A percentile compares a stretch with the other conserved stretches of the same genome.
These are phyloP conservation scores for Girardinichthys multiradiatus DNA, from an alignment of 2,113 vertebrate species.

Conservation along the genomic window DNA sequence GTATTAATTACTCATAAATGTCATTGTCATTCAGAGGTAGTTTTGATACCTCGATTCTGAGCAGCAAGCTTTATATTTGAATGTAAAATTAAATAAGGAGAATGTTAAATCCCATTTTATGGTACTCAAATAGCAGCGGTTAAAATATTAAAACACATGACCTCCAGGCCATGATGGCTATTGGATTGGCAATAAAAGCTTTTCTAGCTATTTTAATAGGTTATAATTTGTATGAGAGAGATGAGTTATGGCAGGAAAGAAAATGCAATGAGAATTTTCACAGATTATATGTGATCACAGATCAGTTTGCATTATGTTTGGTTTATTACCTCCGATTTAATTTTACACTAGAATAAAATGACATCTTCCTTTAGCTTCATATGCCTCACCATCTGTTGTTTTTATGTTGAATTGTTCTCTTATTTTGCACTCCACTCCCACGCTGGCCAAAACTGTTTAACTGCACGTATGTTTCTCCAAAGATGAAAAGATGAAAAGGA, in stretches of 20 bases:
- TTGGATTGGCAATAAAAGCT: constrained; percentile 57
- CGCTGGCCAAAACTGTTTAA: constrained; percentile 36
- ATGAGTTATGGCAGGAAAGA: constrained; percentile 24
- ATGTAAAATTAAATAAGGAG: constrained; percentile 59
- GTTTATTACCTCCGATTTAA: constrained; percentile 45
- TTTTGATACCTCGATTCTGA: constrained; percentile 46
- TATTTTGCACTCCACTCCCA: constrained; percentile 23
- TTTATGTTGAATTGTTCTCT: constrained; percentile 32
- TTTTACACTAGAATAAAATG: constrained; percentile 30
- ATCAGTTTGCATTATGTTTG: constrained; percentile 34
- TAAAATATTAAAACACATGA: constrained; percentile 71
- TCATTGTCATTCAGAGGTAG: constrained; percentile 38
- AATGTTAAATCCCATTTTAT: constrained; percentile 61
- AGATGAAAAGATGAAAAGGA: constrained; percentile 55
- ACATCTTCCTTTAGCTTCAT: background rate
- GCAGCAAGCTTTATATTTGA: constrained; percentile 20
- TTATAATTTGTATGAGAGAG: constrained; percentile 63
- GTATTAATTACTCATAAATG: constrained; percentile 63
- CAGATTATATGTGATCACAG: constrained; percentile 23
- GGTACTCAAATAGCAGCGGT: constrained; percentile 51
- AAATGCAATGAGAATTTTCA: constrained; percentile 8
- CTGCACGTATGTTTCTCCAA: constrained; percentile 45
- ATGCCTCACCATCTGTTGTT: constrained; percentile 49
- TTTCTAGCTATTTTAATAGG: constrained; percentile 42
- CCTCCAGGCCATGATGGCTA: constrained; percentile 54